Evolutionary conservation across 2,888 invertebrate species (phyloP).

Genomic region (Rhyacophila evoluta): DNA sequence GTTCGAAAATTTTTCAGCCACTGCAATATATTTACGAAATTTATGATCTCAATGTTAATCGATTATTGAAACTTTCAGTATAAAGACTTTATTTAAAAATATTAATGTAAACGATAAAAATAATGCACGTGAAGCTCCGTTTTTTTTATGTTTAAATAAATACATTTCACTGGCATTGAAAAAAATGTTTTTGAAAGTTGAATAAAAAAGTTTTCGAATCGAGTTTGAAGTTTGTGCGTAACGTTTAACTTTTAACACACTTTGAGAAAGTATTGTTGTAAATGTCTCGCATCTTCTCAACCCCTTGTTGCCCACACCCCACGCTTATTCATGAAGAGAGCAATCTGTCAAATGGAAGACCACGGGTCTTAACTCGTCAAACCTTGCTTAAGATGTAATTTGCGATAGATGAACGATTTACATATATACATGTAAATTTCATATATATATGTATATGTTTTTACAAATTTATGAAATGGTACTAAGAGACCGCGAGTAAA

Average conservation of each 20-base stretch:
- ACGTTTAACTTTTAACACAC: slow-evolving; percentile 1
- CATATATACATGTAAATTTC: too few relatives aligned
- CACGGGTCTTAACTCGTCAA: slow-evolving; percentile 51
- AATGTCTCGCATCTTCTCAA: slow-evolving; percentile 1
- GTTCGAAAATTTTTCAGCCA: too few relatives aligned
- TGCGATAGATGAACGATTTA: not conserved
- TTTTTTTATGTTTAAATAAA: too few relatives aligned
- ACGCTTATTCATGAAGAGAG: slow-evolving; percentile 52
- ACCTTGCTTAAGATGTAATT: slow-evolving; percentile 20
- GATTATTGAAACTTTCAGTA: too few relatives aligned
- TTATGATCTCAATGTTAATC: too few relatives aligned
- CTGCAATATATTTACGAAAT: too few relatives aligned
- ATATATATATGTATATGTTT: too few relatives aligned
- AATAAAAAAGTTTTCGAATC: slow-evolving; percentile 2
- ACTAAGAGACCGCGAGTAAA: too few relatives aligned
- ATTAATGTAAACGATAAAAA: too few relatives aligned
- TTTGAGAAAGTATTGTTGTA: slow-evolving; percentile 3
- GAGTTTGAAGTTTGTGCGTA: not conserved
- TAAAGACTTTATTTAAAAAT: too few relatives aligned
- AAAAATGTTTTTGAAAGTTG: not conserved
- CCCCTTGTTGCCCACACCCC: slow-evolving; percentile 4
- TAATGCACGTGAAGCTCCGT: too few relatives aligned
- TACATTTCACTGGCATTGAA: not conserved
- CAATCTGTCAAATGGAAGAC: slow-evolving; percentile 54
- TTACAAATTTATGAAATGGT: too few relatives aligned